Evolutionary conservation across 2,888 invertebrate species (phyloP), one percentile per base, ranked within the genome.

Genomic region (Embidobia sp.): DNA sequence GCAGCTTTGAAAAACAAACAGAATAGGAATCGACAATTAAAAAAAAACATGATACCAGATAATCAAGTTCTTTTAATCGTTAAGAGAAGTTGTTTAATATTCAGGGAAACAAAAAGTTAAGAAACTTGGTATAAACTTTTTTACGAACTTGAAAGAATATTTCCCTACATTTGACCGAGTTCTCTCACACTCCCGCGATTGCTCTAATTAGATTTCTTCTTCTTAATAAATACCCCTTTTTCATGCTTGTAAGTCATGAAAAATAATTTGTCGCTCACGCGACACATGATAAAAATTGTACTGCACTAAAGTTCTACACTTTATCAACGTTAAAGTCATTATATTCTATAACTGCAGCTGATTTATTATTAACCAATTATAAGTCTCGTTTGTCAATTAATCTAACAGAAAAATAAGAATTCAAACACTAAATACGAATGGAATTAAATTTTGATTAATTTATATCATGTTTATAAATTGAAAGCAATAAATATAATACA

Each of bases 191-290:
- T 49, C 49, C 18, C 18, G n/a, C 18, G 33, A 49, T 49, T 10
- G 49, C 33, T 31, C 31, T 49, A 49, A 49, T 49, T 49, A 49
- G 49, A 49, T 49, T 31, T 49, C 33, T 49, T 27, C 49, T 16
- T 31, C 31, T 18, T n/a, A 33, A 49, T 49, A 49, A 35, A 33
- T 51, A 19, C 7, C 15, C 22, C 19, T 33, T 51, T 2, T 33
- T 51, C 35, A 19, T 35, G 51, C 22, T 51, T 35, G 22, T 22
- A 51, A 13, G 51, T 35, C 51, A 35, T 51, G 33, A 51, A 33
- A 51, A 33, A 51, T 51, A 15, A 48, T 15, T 48, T 48, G 48
- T 48, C 48, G 26, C 48, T 48, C 48, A 48, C 29, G 48, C 48
- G 29, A 31, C 26, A 48, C 16, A n/a, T n/a, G 48, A 31, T 18